Evolutionary conservation across 2,797 vertebrate genomes (phyloP).

Genomic region (Sarcophilus harrisii): DNA sequence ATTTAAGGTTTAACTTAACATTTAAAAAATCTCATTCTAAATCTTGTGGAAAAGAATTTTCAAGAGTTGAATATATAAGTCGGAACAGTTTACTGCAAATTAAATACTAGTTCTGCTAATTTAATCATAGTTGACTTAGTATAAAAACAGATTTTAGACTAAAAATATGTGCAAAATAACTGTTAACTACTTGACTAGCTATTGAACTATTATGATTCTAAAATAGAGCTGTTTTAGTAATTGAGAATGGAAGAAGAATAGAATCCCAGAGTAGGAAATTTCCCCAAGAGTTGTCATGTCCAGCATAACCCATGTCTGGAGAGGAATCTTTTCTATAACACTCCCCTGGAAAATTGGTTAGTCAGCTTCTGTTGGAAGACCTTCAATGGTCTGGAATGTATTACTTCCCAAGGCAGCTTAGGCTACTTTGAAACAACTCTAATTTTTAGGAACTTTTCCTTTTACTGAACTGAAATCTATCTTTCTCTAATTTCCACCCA

Average conservation of each 20-base stretch:
- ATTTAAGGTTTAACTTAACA: not conserved
- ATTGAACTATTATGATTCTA: slow-evolving; percentile 17
- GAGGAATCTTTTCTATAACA: not conserved
- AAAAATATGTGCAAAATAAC: slow-evolving; percentile 12
- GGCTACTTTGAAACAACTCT: not conserved
- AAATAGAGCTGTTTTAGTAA: not conserved
- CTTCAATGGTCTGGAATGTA: not conserved
- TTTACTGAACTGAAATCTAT: not conserved
- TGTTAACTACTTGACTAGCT: not conserved
- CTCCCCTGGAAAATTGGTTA: not conserved
- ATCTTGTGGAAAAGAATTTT: not conserved
- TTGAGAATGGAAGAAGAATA: not conserved
- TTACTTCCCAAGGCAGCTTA: not conserved
- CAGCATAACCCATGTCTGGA: not conserved
- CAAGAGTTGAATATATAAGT: slow-evolving; percentile 1
- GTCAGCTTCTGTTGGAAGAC: not conserved
- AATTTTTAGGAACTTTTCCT: not conserved
- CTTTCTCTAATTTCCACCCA: not conserved
- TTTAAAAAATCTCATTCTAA: not conserved
- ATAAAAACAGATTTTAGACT: slow-evolving; percentile 15
- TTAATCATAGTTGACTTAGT: slow-evolving; percentile 4
- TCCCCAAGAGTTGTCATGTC: not conserved
- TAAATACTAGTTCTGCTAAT: slow-evolving; percentile 63
- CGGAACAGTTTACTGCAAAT: slow-evolving; percentile 26
- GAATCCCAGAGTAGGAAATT: not conserved